phyloP scores from a whole-genome alignment of 2,797 vertebrate genomes.

The Arvicola amphibius region DNA sequence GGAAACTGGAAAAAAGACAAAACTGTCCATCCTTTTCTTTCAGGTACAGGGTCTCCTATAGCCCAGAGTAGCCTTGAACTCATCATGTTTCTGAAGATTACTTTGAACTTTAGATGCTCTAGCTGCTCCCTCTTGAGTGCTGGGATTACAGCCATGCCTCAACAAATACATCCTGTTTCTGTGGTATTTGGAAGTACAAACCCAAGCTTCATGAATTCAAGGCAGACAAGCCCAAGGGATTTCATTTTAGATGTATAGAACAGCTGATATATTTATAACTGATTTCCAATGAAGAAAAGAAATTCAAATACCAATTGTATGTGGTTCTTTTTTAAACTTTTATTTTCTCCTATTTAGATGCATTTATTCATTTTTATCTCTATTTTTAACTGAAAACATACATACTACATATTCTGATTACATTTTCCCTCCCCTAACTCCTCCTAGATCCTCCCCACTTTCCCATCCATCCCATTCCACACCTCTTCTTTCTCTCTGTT shows the following conservation, averaged over 20 bases:
- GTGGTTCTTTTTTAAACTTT: neutral
- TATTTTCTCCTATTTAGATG: neutral
- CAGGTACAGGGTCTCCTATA: neutral
- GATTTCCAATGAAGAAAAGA: conserved; percentile 13
- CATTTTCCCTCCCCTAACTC: neutral
- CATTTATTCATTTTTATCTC: neutral
- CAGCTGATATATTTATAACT: conserved; percentile 7
- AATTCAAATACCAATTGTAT: conserved; percentile 24
- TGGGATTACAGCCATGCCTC: too few relatives aligned
- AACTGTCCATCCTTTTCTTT: neutral
- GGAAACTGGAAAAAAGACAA: neutral
- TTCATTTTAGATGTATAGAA: neutral
- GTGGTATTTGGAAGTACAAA: neutral
- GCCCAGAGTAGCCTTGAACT: neutral
- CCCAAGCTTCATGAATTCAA: neutral
- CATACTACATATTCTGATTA: neutral
- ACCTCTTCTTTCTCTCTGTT: neutral
- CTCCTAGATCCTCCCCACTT: neutral
- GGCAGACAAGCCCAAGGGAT: neutral
- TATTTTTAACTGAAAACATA: neutral
- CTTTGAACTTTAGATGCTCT: neutral
- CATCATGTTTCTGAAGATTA: neutral
- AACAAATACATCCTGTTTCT: neutral
- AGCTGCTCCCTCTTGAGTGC: neutral
- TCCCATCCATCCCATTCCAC: neutral